Evolutionary conservation across 1,140 invertebrate genomes (phyloP), one percentile per base, ranked within the genome.

Genomic region (Drosophila baimaii): DNA sequence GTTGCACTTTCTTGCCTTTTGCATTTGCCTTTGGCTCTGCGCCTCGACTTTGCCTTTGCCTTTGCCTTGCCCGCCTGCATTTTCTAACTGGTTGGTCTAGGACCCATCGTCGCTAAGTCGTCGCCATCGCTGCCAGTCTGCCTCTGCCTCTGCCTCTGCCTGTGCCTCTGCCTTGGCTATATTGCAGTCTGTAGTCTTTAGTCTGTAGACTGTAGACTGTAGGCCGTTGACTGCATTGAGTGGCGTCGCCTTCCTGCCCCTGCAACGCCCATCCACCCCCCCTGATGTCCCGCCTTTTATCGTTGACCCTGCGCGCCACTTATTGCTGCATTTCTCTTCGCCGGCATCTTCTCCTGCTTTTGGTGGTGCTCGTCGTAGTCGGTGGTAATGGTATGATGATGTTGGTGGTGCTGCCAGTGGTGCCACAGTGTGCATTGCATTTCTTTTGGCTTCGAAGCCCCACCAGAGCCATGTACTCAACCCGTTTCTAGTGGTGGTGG

Each of bases 281-380:
- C 27, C 23, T 15, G 31, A n/a, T 23, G 51, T 15, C 23, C 54
- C 62, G 35, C 37, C 73, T 51, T 61, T 73, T 78, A 78, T 84
- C 77, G 84, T 81, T 88, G 84, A 88, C 84, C 84, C 84, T 88
- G 84, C 84, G 73, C 84, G 84, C 84, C 84, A 89, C 84, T 88
- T 88, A 88, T 88, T 88, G 73, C 80, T 88, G 73, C 80, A 77
- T 76, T 88, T 80, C 75, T 78, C 81, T 74, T 78, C 39, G 35
- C 52, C 65, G 52, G 73, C 73, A 58, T 77, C 73, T 77, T 77
- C 73, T 71, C 41, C 33, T 66, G 33, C 37, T 35, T 51, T 29
- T 39, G 46, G 29, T 73, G 56, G 54, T 51, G 56, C 31, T 52
- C 29, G 19, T 52, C 29, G 19, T 21, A 33, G 29, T 12, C 10